Conservation (phyloP, 2,797 vertebrate species). For the Myotis daubentonii region DNA sequence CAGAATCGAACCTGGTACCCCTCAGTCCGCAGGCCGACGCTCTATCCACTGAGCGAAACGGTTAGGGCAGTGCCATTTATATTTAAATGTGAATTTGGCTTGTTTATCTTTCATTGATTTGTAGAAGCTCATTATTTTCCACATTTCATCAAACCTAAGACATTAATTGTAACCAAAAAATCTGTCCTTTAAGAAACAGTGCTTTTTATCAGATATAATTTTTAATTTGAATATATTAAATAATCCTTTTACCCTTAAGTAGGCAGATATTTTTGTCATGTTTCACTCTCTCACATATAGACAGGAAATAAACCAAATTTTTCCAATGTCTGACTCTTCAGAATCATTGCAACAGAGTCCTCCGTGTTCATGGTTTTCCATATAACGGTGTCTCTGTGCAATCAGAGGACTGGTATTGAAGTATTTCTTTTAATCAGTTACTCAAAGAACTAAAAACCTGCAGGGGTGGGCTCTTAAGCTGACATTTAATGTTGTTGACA, state of each 20-base stretch:
- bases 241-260: not conserved
- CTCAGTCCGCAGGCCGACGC: too few relatives aligned
- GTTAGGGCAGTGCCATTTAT: not conserved
- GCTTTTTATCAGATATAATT: not conserved
- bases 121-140: not conserved
- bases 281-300: not conserved
- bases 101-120: not conserved
- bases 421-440: not conserved
- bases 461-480: not conserved
- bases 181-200: not conserved
- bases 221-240: not conserved
- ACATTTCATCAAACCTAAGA: slow-evolving; percentile 22
- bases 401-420: not conserved
- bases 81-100: not conserved
- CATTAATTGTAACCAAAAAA: not conserved
- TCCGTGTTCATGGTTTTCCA: not conserved
- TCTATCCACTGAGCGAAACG: too few relatives aligned
- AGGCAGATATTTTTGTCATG: not conserved
- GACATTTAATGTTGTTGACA: not conserved
- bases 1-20: too few relatives aligned
- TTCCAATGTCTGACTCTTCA: not conserved
- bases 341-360: not conserved
- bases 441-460: not conserved
- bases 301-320: not conserved
- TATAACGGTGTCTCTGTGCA: too few relatives aligned